These are phyloP conservation scores for Diplogasteroides magnus DNA, from an alignment of 1,140 invertebrate species.

Conservation along the genomic window DNA sequence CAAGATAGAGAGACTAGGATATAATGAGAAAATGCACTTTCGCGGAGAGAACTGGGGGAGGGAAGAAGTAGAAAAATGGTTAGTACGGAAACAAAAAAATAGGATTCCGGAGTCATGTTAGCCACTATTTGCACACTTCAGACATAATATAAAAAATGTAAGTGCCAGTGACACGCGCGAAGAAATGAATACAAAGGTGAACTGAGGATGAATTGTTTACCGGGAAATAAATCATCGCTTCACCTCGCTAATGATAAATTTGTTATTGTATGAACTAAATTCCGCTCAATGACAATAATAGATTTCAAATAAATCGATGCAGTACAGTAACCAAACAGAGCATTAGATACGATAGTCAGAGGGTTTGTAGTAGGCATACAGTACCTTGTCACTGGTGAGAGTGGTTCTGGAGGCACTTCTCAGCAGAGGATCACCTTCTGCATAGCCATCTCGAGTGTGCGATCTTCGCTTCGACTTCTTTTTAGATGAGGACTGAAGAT, in stretches of 20 bases:
- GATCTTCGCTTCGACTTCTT: conserved; percentile 35
- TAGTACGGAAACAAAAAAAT: not conserved
- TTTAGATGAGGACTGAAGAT: not conserved
- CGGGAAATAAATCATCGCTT: too few species aligned
- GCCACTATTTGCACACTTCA: too few species aligned
- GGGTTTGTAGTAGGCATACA: not conserved
- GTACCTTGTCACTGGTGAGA: conserved; percentile 56
- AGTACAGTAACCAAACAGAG: too few species aligned
- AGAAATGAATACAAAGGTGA: too few species aligned
- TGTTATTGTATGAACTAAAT: too few species aligned
- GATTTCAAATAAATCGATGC: too few species aligned
- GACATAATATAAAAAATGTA: too few species aligned
- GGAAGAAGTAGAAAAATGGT: not conserved
- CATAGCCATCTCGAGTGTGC: conserved; percentile 36
- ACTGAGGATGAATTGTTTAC: too few species aligned
- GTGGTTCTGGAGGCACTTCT: conserved; percentile 57
- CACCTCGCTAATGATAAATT: too few species aligned
- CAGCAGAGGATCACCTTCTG: conserved; percentile 46
- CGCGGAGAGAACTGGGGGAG: not conserved
- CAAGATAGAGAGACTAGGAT: conserved; percentile 29
- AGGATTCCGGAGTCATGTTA: not conserved
- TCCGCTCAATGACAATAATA: too few species aligned
- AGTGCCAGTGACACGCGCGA: too few species aligned
- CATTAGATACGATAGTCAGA: too few species aligned
- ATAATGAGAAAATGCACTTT: not conserved